phyloP scores from a whole-genome alignment of 2,888 invertebrate genomes.

The Microchrysa polita region DNA sequence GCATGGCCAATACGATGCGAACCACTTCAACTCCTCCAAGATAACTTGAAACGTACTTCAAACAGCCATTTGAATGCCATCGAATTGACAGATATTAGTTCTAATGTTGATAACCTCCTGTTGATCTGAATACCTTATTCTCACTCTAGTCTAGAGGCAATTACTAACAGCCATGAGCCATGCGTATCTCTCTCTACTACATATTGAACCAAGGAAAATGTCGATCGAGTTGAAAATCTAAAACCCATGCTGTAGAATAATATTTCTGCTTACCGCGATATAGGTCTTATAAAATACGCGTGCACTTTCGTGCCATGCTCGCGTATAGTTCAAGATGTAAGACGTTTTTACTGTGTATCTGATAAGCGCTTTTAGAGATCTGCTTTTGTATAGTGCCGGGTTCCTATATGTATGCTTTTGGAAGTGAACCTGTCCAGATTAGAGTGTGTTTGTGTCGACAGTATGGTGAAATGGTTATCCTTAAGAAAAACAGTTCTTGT shows the following conservation, averaged over 20 bases:
- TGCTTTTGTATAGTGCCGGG: constrained; percentile 19
- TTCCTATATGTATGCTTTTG: too few species aligned
- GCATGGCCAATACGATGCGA: constrained; percentile 1
- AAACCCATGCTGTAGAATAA: too few species aligned
- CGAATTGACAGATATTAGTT: constrained; percentile 49
- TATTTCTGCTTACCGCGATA: too few species aligned
- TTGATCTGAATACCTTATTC: constrained; percentile 34
- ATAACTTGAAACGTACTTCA: constrained; percentile 31
- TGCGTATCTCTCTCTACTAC: neutral
- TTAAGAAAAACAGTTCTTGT: constrained; percentile 16
- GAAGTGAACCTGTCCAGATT: constrained; percentile 29
- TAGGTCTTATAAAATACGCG: constrained; percentile 7
- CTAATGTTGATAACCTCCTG: constrained; percentile 45
- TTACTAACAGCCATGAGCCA: neutral
- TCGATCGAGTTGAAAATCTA: constrained; percentile 29
- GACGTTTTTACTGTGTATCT: constrained; percentile 31
- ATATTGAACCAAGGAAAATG: constrained; percentile 31
- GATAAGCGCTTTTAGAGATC: constrained; percentile 29
- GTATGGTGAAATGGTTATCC: constrained; percentile 3
- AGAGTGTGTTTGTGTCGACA: neutral
- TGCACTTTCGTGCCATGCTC: constrained; percentile 35
- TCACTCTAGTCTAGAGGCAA: constrained; percentile 18
- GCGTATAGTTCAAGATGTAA: constrained; percentile 12
- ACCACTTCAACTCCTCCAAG: constrained; percentile 6
- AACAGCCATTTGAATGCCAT: constrained; percentile 49